A percentile compares a stretch with the other conserved stretches of the same genome.
Evolutionary conservation across 2,797 vertebrate species (phyloP).

Genomic region (Pangasius macronema): DNA sequence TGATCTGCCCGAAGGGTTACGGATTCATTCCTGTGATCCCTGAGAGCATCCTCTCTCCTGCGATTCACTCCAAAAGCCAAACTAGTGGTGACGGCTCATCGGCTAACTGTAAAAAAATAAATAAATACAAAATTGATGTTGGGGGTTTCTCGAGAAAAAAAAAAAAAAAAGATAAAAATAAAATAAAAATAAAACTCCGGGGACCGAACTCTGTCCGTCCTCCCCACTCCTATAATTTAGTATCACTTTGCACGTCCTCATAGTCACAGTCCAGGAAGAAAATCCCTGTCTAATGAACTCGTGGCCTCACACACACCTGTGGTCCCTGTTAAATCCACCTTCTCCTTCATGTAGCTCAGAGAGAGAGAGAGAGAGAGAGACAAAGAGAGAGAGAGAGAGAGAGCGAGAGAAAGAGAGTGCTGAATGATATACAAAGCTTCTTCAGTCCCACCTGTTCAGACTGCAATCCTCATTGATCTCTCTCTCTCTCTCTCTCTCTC

Average conservation of each 20-base stretch:
- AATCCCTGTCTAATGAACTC: constrained; percentile 70
- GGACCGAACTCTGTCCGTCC: no score
- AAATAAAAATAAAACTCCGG: no score
- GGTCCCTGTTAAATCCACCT: constrained; percentile 34
- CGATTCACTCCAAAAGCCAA: constrained; percentile 32
- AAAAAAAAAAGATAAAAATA: no score
- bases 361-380: constrained; percentile 15
- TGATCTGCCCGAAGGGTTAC: constrained; percentile 16
- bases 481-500: constrained; percentile 5
- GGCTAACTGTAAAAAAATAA: constrained; percentile 43
- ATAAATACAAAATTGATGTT: constrained; percentile 64
- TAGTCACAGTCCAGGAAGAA: no score
- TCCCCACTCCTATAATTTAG: no score
- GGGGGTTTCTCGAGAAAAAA: constrained; percentile 67
- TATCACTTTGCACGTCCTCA: no score
- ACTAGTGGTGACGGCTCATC: constrained; percentile 25
- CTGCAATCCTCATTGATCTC: background rate
- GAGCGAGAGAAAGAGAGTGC: background rate
- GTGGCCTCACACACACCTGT: constrained; percentile 59
- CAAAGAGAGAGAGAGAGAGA: background rate
- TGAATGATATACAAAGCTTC: background rate
- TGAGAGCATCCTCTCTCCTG: constrained; percentile 49
- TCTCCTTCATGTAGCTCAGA: background rate
- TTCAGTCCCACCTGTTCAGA: constrained; percentile 19
- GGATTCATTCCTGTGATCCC: constrained; percentile 3